Conservation (phyloP, 2,797 vertebrate genomes). For the Xenopus petersii region DNA sequence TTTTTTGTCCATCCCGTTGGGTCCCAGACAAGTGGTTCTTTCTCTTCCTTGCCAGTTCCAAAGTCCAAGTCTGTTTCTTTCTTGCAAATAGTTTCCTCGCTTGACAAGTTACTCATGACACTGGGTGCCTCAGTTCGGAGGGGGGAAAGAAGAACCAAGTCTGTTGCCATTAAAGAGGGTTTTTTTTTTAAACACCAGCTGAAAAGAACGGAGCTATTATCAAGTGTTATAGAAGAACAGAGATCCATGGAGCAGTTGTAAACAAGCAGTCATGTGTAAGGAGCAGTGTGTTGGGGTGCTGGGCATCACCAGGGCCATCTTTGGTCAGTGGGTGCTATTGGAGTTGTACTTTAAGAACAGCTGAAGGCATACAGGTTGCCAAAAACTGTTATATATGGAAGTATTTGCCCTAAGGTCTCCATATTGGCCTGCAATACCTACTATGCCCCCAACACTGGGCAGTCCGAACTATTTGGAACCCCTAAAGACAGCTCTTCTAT, state of each 20-base stretch:
- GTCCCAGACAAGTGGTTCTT: conserved; percentile 61
- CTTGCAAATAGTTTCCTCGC: conserved; percentile 57
- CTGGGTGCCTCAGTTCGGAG: conserved; percentile 50
- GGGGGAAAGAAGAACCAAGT: neutral
- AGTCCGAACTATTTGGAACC: too few relatives aligned
- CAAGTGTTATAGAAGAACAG: neutral
- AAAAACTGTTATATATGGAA: too few relatives aligned
- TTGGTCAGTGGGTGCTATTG: too few relatives aligned
- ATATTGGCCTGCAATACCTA: too few relatives aligned
- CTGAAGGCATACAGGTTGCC: too few relatives aligned
- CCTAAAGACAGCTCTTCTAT: too few relatives aligned
- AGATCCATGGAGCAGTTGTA: neutral
- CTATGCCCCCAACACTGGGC: too few relatives aligned
- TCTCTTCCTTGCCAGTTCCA: conserved; percentile 63
- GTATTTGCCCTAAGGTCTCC: too few relatives aligned
- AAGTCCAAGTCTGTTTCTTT: conserved; percentile 55
- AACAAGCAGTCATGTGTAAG: too few relatives aligned
- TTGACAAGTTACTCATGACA: conserved; percentile 54
- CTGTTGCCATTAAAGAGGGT: neutral
- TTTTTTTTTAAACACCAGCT: neutral
- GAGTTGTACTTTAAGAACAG: too few relatives aligned
- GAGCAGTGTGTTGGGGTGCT: too few relatives aligned
- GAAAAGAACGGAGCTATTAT: neutral
- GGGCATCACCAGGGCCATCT: too few relatives aligned
- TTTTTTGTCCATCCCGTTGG: conserved; percentile 40